Base-by-base conservation (phyloP, 2,113 vertebrate genomes). In the Zosterops hypoxanthus region DNA sequence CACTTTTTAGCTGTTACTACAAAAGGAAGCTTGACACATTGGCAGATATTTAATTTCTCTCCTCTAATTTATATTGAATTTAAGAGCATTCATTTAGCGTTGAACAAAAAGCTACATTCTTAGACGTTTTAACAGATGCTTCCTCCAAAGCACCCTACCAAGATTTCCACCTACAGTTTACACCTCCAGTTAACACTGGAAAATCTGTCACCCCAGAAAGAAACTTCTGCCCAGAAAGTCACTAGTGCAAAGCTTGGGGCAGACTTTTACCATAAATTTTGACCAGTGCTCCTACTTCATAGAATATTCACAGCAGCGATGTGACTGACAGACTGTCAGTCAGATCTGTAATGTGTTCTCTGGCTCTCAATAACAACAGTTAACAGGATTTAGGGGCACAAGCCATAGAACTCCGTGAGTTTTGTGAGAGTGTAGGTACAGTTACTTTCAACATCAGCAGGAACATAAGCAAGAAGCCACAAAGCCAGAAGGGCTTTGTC, bases 61-160 rank as follows among this genome's bases (percentile, higher is more conserved):
- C 31, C 64, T 84, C 39, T 42, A 80, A 65, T 49, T 95, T 82
- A 57, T 69, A 83, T 9, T 77, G 77, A 83, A 57, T 77, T 80
- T 55, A 65, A 63, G 52, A 85, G 12, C n/a, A 20, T 41, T 91
- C 34, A 47, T 47, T 94, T 63, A 66, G 24, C 29, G 31, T 78
- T 59, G 55, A 95, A 88, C 60, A 94, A 70, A 94, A 95, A 82
- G 47, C 25, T 53, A 56, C 60, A 31, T 81, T 78, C 69, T 86
- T 56, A 70, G 7, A 82, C 29, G 3, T 70, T 87, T 89, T 72
- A 86, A 77, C n/a, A 42, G 29, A 68, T 76, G 12, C 52, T 80
- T 86, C 53, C n/a, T 42, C 46, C 21, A 46, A 72, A 80, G 71
- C 44, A 73, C 33, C 78, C 5, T 19, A 83, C 44, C 29, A 84